Percentiles rank a stretch among this genome's conserved stretches.
phyloP scores from a whole-genome alignment of 35 echinoderm and acorn worm genomes.

The Lytechinus pictus region DNA sequence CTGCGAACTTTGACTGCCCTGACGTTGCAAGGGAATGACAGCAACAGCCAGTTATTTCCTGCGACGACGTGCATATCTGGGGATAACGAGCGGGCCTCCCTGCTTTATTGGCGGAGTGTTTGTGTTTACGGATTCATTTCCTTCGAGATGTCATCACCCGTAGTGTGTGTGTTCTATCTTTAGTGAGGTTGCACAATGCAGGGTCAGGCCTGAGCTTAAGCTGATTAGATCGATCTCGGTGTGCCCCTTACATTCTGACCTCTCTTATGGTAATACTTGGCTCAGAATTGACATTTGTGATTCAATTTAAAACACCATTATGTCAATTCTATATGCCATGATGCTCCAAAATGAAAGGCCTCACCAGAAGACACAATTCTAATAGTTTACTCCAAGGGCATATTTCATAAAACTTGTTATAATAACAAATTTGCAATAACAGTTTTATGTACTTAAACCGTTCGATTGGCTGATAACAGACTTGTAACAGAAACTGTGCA shows the following conservation, averaged over 20 bases:
- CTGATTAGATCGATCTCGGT: neutral
- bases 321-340: neutral
- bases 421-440: too few species aligned
- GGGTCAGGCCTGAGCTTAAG: neutral
- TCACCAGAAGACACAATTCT: too few species aligned
- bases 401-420: too few species aligned
- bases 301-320: neutral
- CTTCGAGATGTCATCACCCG: neutral
- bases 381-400: too few species aligned
- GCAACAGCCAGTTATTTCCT: neutral
- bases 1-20: neutral
- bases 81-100: neutral
- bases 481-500: too few species aligned
- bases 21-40: neutral
- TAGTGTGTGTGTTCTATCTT: neutral
- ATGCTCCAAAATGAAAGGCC: too few species aligned
- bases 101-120: neutral
- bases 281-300: neutral
- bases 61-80: neutral
- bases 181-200: neutral
- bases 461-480: too few species aligned
- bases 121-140: neutral
- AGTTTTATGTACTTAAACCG: too few species aligned
- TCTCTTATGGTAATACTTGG: neutral
- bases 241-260: neutral